Conservation (phyloP, 1,140 invertebrate genomes). For the Palaemon carinicauda region DNA sequence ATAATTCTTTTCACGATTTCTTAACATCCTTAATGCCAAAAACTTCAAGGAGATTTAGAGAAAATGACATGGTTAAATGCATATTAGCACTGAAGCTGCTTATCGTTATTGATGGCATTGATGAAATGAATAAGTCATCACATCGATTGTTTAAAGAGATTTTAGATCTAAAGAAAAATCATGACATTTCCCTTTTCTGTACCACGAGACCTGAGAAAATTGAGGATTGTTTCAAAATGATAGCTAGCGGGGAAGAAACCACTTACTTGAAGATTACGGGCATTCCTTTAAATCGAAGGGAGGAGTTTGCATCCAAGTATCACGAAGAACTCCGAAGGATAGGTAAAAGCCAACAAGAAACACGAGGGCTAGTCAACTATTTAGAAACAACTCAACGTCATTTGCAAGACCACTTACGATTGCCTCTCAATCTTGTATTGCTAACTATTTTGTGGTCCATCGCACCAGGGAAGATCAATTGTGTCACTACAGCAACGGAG, state of each 20-base stretch:
- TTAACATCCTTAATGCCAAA: constrained; percentile 7
- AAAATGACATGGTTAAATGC: neutral
- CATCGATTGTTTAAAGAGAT: neutral
- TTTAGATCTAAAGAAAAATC: neutral
- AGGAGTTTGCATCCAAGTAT: neutral
- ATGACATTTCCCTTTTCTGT: neutral
- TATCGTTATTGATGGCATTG: constrained; percentile 12
- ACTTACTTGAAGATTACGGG: neutral
- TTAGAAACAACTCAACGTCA: neutral
- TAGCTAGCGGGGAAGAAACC: neutral
- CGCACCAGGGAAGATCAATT: neutral
- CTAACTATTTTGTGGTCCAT: neutral
- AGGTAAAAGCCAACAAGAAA: neutral
- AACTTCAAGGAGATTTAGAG: neutral
- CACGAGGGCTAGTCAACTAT: neutral
- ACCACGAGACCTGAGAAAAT: constrained; percentile 10
- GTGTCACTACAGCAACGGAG: constrained; percentile 19
- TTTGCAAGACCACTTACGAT: constrained; percentile 9
- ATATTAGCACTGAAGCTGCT: neutral
- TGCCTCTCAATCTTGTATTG: constrained; percentile 18
- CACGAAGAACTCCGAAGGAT: constrained; percentile 2
- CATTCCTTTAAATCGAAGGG: neutral
- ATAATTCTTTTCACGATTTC: neutral
- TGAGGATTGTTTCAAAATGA: constrained; percentile 15
- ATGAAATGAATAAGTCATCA: constrained; percentile 17